These are phyloP conservation scores for Anagyrus pseudococci DNA, from an alignment of 2,888 invertebrate species.

Conservation along the genomic window DNA sequence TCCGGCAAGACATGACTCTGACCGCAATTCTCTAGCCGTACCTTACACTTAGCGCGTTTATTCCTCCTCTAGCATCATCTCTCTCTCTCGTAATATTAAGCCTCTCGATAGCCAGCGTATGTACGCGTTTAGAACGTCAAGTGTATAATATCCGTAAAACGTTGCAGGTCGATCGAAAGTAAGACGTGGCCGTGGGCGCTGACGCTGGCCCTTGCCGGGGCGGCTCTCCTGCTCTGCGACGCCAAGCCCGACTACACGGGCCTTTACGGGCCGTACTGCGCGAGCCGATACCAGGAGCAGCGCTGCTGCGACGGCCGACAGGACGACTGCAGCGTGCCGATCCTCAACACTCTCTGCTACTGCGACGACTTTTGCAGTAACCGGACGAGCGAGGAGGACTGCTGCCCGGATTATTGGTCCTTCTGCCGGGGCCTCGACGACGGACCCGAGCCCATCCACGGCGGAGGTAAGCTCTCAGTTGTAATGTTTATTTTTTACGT, in stretches of 20 bases:
- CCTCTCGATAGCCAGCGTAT: too few relatives aligned
- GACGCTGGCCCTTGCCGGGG: background rate
- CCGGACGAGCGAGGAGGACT: constrained; percentile 71
- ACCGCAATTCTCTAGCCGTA: too few relatives aligned
- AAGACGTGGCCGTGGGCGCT: constrained; percentile 1
- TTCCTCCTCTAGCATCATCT: too few relatives aligned
- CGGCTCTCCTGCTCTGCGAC: background rate
- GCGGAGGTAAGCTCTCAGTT: background rate
- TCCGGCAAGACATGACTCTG: too few relatives aligned
- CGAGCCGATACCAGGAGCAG: constrained; percentile 50
- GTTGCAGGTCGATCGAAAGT: too few relatives aligned
- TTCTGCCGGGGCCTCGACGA: constrained; percentile 66
- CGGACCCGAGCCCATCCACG: background rate
- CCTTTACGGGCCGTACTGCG: constrained; percentile 70
- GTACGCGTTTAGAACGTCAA: too few relatives aligned
- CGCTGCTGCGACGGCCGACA: constrained; percentile 78
- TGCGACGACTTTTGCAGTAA: constrained; percentile 91
- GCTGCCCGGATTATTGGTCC: constrained; percentile 89
- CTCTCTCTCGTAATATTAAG: too few relatives aligned
- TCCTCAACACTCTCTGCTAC: constrained; percentile 85
- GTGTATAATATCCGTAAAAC: too few relatives aligned
- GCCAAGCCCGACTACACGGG: constrained; percentile 21
- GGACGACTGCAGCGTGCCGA: constrained; percentile 83
- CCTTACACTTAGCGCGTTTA: too few relatives aligned
- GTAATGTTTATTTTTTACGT: background rate